These are phyloP conservation scores for Carcinoscorpius rotundicauda DNA, from an alignment of 1,140 invertebrate genomes.

Conservation along the genomic window DNA sequence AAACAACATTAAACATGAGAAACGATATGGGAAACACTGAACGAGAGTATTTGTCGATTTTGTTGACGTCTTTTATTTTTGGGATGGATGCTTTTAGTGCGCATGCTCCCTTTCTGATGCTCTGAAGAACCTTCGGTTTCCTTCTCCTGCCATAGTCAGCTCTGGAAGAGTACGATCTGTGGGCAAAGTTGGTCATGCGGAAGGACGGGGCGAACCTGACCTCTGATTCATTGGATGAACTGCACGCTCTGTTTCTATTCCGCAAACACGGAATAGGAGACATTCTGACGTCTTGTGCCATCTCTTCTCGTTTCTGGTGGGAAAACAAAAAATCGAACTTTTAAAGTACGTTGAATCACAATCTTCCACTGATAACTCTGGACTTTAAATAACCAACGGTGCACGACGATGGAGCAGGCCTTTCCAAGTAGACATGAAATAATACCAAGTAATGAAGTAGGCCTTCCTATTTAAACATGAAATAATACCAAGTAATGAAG, in stretches of 20 bases:
- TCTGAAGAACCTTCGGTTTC: conserved; percentile 58
- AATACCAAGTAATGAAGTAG: no score
- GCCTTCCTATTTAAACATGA: no score
- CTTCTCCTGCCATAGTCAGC: not conserved
- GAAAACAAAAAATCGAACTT: no score
- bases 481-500: no score
- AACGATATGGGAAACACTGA: conserved; percentile 90
- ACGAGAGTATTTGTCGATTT: conserved; percentile 92
- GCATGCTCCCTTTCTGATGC: conserved; percentile 39
- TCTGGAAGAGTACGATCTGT: not conserved
- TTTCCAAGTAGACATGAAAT: no score
- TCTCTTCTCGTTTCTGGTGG: no score
- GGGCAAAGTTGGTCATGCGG: conserved; percentile 24
- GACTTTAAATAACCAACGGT: no score
- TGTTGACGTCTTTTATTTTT: conserved; percentile 90
- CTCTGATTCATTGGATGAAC: conserved; percentile 14
- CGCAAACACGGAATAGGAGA: conserved; percentile 70
- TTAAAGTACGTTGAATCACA: no score
- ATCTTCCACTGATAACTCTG: no score
- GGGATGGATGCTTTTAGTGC: conserved; percentile 48
- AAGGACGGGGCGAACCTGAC: conserved; percentile 26
- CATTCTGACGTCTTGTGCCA: conserved; percentile 52
- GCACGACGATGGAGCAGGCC: no score
- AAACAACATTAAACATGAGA: conserved; percentile 80
- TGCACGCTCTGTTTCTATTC: conserved; percentile 39